A percentile compares a stretch with the other conserved stretches of the same genome.
These are phyloP conservation scores for Drusus annulatus DNA, from an alignment of 1,140 invertebrate genomes.

Conservation along the genomic window DNA sequence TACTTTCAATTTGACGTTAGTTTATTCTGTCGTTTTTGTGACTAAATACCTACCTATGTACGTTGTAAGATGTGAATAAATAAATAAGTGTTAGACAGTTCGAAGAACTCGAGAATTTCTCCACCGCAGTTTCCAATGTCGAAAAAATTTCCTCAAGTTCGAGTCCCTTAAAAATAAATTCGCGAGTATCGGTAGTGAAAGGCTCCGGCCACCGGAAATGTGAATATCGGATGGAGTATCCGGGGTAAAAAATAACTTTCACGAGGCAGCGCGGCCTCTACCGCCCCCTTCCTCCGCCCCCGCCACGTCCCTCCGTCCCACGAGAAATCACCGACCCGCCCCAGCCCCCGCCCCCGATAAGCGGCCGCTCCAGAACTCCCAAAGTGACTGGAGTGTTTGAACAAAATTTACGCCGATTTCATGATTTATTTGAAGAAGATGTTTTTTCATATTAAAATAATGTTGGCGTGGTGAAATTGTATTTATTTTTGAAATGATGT, in stretches of 20 bases:
- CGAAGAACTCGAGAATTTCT: too few species aligned
- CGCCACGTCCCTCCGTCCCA: conserved; percentile 9
- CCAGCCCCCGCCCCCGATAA: conserved; percentile 39
- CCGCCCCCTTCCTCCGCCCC: background rate
- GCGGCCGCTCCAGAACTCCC: conserved; percentile 2
- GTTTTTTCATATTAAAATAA: background rate
- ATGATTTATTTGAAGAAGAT: too few species aligned
- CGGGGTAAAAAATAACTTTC: conserved; percentile 41
- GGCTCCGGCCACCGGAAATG: conserved; percentile 44
- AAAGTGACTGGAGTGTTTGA: conserved; percentile 12
- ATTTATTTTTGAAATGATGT: too few species aligned
- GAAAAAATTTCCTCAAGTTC: too few species aligned
- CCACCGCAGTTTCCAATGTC: too few species aligned
- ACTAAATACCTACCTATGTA: too few species aligned
- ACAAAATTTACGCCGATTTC: conserved; percentile 7
- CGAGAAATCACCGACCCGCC: conserved; percentile 46
- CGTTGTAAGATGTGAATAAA: too few species aligned
- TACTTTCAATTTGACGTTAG: too few species aligned
- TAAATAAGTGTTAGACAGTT: too few species aligned
- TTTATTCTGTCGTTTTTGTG: too few species aligned
- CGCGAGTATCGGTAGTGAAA: conserved; percentile 9
- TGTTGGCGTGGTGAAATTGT: background rate
- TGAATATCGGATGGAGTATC: conserved; percentile 40
- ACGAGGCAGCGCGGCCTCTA: too few species aligned
- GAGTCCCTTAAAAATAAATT: background rate